phyloP scores from a whole-genome alignment of 2,888 invertebrate genomes.

The Nymphalis polychloros region DNA sequence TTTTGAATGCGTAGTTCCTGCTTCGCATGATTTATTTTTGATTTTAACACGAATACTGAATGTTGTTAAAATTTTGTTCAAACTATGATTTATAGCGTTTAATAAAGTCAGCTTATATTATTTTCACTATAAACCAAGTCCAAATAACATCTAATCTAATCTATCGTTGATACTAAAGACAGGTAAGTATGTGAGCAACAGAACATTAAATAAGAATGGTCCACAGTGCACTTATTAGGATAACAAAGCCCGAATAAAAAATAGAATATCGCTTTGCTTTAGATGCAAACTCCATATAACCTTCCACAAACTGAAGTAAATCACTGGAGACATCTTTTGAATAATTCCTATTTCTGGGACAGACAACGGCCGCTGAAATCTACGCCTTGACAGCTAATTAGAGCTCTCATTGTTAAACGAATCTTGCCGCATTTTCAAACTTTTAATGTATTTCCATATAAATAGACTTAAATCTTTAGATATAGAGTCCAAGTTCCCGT shows the following conservation, averaged over 20 bases:
- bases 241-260: slow-evolving; percentile 46
- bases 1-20: slow-evolving; percentile 77
- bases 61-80: slow-evolving; percentile 10
- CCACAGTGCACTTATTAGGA: slow-evolving; percentile 16
- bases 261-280: slow-evolving; percentile 44
- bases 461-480: slow-evolving; percentile 44
- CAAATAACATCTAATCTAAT: no score
- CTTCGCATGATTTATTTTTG: slow-evolving; percentile 68
- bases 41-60: slow-evolving; percentile 29
- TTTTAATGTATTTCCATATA: slow-evolving; percentile 41
- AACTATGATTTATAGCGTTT: slow-evolving; percentile 2
- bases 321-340: slow-evolving; percentile 76
- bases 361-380: slow-evolving; percentile 62
- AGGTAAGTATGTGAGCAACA: no score
- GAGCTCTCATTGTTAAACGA: slow-evolving; percentile 76
- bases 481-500: slow-evolving; percentile 56
- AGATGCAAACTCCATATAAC: slow-evolving; percentile 52
- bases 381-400: slow-evolving; percentile 80
- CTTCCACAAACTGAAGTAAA: slow-evolving; percentile 73
- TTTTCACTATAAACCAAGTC: no score
- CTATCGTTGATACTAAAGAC: no score
- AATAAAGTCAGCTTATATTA: neutral
- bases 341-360: slow-evolving; percentile 77
- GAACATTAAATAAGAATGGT: no score
- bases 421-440: slow-evolving; percentile 61